These are phyloP conservation scores for Hippopotamyrus pictus DNA, from an alignment of 2,797 vertebrate species.

Conservation along the genomic window DNA sequence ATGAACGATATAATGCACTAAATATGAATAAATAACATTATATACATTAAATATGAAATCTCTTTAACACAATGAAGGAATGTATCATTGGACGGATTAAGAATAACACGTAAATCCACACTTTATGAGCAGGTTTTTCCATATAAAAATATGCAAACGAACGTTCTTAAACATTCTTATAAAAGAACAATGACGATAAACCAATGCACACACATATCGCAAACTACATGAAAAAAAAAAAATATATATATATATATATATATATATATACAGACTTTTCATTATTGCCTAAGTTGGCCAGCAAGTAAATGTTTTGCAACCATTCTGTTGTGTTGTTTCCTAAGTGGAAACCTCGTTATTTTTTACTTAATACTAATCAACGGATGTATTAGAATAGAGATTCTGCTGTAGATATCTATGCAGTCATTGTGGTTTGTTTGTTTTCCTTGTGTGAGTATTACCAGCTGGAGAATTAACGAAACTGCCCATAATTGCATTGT, in stretches of 20 bases:
- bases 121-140: not conserved
- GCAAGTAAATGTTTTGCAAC: conserved; percentile 28
- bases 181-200: not conserved
- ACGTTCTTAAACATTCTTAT: not conserved
- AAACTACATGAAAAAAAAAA: not conserved
- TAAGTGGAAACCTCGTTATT: conserved; percentile 54
- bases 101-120: not conserved
- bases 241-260: too few species aligned
- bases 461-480: conserved; percentile 51
- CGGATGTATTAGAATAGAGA: conserved; percentile 36
- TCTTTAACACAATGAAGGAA: not conserved
- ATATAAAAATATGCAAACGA: not conserved
- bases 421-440: conserved; percentile 64
- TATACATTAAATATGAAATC: not conserved
- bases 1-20: not conserved
- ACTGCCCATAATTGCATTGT: conserved; percentile 37
- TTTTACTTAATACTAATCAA: conserved; percentile 65
- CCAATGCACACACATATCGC: not conserved
- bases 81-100: not conserved
- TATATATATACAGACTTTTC: not conserved
- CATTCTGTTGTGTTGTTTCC: conserved; percentile 49
- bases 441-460: conserved; percentile 56
- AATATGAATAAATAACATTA: not conserved
- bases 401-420: conserved; percentile 62
- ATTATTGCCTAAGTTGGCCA: not conserved